phyloP scores from a whole-genome alignment of 2,797 vertebrate genomes.

The Trachurus trachurus region DNA sequence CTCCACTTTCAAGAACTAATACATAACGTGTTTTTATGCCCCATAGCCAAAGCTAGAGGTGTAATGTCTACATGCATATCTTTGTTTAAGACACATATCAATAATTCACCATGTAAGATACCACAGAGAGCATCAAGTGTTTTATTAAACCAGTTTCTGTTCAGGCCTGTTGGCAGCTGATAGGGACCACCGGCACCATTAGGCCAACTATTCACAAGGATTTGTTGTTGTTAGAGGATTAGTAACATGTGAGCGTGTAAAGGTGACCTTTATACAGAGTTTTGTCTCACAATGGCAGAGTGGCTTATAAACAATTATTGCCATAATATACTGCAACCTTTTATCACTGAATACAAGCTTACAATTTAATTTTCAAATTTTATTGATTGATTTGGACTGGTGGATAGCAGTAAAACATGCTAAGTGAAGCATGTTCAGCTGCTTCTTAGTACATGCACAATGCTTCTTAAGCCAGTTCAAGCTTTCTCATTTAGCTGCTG shows the following conservation, averaged over 20 bases:
- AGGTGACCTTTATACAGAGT: slow-evolving; percentile 86
- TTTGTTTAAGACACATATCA: background rate
- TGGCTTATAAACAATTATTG: slow-evolving; percentile 7
- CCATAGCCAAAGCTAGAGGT: no score
- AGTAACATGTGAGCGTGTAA: slow-evolving; percentile 67
- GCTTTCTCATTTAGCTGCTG: background rate
- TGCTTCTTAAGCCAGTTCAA: background rate
- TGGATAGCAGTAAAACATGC: background rate
- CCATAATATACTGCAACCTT: background rate
- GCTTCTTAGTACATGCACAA: no score
- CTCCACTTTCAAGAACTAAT: background rate
- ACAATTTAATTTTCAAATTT: background rate
- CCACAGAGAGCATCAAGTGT: background rate
- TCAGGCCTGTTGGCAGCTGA: slow-evolving; percentile 17
- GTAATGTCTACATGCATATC: no score
- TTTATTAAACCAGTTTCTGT: slow-evolving; percentile 9
- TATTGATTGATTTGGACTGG: background rate
- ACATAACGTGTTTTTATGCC: background rate
- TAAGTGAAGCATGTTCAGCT: background rate
- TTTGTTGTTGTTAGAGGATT: slow-evolving; percentile 79
- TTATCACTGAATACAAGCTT: background rate
- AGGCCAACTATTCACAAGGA: slow-evolving; percentile 58
- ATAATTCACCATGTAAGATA: background rate
- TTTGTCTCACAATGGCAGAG: slow-evolving; percentile 63
- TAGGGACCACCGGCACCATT: slow-evolving; percentile 42